These are phyloP conservation scores for Garrulus glandarius DNA, from an alignment of 2,797 vertebrate species.

Conservation along the genomic window DNA sequence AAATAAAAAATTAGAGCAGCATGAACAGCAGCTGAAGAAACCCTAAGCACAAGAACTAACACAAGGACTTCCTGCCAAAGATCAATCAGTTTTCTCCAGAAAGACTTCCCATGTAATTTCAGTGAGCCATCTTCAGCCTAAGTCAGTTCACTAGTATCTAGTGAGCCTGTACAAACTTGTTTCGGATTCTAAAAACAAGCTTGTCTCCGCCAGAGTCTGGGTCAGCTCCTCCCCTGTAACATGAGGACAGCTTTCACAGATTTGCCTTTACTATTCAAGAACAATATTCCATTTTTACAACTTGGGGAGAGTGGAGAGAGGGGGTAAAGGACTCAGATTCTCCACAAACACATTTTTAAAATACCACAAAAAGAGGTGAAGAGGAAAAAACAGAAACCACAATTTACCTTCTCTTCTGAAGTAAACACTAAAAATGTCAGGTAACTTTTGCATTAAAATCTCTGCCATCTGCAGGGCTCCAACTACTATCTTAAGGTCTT, in stretches of 20 bases:
- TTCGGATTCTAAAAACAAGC: background rate
- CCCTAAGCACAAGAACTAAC: background rate
- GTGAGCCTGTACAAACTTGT: background rate
- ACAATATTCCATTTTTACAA: background rate
- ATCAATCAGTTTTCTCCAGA: background rate
- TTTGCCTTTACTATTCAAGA: background rate
- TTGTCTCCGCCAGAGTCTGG: background rate
- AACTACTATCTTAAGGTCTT: conserved; percentile 99
- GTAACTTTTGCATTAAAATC: conserved; percentile 99
- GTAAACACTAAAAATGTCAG: conserved; percentile 98
- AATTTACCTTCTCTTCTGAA: conserved; percentile 97
- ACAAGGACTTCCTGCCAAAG: background rate
- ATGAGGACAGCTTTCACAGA: background rate
- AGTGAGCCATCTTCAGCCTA: background rate
- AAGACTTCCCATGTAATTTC: background rate
- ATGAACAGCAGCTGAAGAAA: background rate
- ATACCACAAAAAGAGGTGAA: background rate
- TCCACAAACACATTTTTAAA: background rate
- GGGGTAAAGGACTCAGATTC: background rate
- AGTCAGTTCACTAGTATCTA: background rate
- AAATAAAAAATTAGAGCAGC: background rate
- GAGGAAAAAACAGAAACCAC: background rate
- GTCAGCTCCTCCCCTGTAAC: background rate
- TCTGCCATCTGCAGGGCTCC: conserved; percentile 99
- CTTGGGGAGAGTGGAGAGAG: background rate